Conservation (phyloP, 2,113 vertebrate species). For the Eulemur macaco region DNA sequence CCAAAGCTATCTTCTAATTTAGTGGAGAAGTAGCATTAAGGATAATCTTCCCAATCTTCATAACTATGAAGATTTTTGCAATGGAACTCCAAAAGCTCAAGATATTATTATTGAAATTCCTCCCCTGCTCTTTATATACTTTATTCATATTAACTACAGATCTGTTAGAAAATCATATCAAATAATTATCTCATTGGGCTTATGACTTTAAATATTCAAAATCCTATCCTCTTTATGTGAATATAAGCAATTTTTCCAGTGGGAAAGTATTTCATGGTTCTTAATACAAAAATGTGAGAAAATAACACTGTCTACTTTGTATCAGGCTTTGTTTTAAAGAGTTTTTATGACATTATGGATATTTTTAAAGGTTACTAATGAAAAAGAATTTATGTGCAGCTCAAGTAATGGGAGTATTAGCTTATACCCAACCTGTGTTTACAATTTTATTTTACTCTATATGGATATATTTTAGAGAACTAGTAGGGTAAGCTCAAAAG, state of each 20-base stretch:
- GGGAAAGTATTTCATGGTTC: neutral
- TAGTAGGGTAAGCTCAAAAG: neutral
- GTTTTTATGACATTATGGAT: neutral
- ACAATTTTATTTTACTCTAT: neutral
- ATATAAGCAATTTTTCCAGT: neutral
- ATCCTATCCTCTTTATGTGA: constrained; percentile 50
- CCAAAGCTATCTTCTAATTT: constrained; percentile 84
- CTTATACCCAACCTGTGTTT: neutral
- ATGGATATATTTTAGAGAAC: neutral
- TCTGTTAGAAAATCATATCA: constrained; percentile 51
- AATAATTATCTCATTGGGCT: constrained; percentile 20
- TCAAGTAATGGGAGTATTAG: neutral
- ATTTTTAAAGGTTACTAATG: neutral
- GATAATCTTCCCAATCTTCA: constrained; percentile 80
- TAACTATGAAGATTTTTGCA: constrained; percentile 83
- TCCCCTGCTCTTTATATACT: constrained; percentile 65
- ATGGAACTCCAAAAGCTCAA: constrained; percentile 75
- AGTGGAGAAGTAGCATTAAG: constrained; percentile 82
- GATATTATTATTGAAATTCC: constrained; percentile 75
- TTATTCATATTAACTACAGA: constrained; percentile 67
- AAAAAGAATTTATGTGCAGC: neutral
- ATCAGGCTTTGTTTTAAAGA: neutral
- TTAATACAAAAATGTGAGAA: neutral
- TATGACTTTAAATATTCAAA: constrained; percentile 60
- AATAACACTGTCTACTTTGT: neutral